phyloP scores from a whole-genome alignment of 1,140 invertebrate species.

The Macrocentrus cingulum region DNA sequence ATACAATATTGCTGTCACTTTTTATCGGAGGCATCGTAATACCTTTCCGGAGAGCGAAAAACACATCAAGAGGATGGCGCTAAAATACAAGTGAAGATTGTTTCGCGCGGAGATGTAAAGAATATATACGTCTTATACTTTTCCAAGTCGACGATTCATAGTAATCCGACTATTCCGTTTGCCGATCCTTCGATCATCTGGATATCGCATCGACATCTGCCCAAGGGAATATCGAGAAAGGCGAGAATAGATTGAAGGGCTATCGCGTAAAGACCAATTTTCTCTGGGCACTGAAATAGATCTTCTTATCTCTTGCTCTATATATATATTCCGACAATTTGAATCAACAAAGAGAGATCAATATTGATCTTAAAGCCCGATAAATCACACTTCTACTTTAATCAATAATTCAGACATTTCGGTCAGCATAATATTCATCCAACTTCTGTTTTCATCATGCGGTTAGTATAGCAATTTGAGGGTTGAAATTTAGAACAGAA shows the following conservation, averaged over 20 bases:
- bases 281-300: conserved; percentile 17
- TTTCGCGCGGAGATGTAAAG: neutral
- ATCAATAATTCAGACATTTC: too few relatives aligned
- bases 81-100: neutral
- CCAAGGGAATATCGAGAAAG: neutral
- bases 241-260: conserved; percentile 3
- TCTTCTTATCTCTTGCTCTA: too few relatives aligned
- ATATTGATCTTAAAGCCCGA: too few relatives aligned
- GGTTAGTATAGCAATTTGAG: too few relatives aligned
- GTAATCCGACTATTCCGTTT: conserved; percentile 24
- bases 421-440: too few relatives aligned
- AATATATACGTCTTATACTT: neutral
- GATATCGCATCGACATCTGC: conserved; percentile 16
- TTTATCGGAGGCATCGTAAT: neutral
- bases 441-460: too few relatives aligned
- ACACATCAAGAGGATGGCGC: neutral
- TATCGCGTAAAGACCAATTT: conserved; percentile 21
- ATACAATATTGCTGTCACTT: neutral
- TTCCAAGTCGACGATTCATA: too few relatives aligned
- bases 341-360: too few relatives aligned
- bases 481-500: too few relatives aligned
- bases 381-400: too few relatives aligned
- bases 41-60: neutral
- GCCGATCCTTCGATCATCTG: conserved; percentile 23
- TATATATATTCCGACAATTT: too few relatives aligned